Percentiles rank a stretch among this genome's conserved stretches.
Conservation (phyloP, 2,888 invertebrate genomes). For the Hermaeophaga mercurialis region DNA sequence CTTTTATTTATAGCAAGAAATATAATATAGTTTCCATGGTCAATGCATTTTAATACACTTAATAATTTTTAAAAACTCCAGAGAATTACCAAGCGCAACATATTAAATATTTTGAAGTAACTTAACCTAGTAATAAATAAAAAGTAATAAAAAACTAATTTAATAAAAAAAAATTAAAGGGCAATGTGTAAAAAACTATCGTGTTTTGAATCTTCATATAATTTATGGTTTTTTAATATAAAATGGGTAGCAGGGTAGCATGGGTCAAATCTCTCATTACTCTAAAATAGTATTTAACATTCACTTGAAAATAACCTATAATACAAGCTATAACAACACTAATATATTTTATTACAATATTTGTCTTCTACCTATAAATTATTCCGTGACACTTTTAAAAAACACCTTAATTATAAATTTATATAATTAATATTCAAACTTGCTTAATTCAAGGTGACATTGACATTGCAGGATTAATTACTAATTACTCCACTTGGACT, state of each 20-base stretch:
- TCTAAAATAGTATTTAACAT: not conserved
- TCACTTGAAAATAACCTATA: not conserved
- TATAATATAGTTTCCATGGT: conserved; percentile 41
- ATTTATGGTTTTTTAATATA: conserved; percentile 10
- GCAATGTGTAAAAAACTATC: no score
- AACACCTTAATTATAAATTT: no score
- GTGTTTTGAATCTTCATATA: conserved; percentile 5
- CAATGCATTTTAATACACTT: conserved; percentile 39
- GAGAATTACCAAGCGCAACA: conserved; percentile 18
- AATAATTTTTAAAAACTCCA: conserved; percentile 42
- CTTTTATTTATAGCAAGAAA: conserved; percentile 3
- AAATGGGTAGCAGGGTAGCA: no score
- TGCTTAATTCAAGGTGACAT: conserved; percentile 22
- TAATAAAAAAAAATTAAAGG: no score
- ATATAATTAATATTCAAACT: conserved; percentile 14
- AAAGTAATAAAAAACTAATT: conserved; percentile 23
- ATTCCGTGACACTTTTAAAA: no score
- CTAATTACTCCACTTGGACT: not conserved
- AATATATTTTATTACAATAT: not conserved
- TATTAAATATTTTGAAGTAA: conserved; percentile 19
- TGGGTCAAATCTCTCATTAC: conserved; percentile 31
- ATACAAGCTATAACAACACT: not conserved
- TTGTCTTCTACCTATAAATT: not conserved
- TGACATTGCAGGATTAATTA: no score
- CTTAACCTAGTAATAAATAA: conserved; percentile 23